Evolutionary conservation across 2,797 vertebrate genomes (phyloP).

Genomic region (Choloepus didactylus): DNA sequence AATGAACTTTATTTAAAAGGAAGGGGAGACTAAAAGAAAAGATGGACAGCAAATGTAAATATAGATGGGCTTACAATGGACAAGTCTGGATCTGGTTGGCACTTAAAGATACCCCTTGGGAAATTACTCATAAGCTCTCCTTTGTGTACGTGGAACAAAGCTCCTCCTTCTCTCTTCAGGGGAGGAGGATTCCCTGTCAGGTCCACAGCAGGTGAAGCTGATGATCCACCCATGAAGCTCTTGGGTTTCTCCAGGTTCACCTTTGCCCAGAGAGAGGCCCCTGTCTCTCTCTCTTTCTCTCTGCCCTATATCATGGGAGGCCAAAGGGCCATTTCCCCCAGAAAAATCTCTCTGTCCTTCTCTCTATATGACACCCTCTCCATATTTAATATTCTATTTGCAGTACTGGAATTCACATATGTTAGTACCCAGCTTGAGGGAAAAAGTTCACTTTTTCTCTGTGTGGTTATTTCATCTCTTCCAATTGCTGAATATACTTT

Average conservation of each 20-base stretch:
- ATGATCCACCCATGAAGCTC: not conserved
- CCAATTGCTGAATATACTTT: not conserved
- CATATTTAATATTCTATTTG: not conserved
- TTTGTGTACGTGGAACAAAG: not conserved
- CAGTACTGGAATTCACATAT: not conserved
- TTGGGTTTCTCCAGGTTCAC: not conserved
- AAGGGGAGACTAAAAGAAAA: not conserved
- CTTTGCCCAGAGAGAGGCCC: not conserved
- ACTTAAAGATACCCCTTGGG: not conserved
- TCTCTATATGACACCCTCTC: not conserved
- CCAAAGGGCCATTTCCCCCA: not conserved
- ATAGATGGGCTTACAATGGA: not conserved
- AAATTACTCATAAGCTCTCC: not conserved
- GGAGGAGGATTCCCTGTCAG: not conserved
- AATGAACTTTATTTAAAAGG: slow-evolving; percentile 1
- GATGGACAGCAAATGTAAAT: not conserved
- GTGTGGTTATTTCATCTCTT: not conserved
- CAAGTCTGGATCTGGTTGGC: not conserved
- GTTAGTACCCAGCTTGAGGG: not conserved
- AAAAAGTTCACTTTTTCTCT: slow-evolving; percentile 9
- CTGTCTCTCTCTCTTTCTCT: no score
- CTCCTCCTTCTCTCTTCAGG: not conserved
- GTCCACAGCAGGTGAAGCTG: not conserved
- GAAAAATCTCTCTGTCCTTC: not conserved
- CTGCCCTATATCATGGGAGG: not conserved